Percentiles rank a stretch among this genome's conserved stretches.
These are phyloP conservation scores for Sminthurinus signatus DNA, from an alignment of 1,140 invertebrate genomes.

Conservation along the genomic window DNA sequence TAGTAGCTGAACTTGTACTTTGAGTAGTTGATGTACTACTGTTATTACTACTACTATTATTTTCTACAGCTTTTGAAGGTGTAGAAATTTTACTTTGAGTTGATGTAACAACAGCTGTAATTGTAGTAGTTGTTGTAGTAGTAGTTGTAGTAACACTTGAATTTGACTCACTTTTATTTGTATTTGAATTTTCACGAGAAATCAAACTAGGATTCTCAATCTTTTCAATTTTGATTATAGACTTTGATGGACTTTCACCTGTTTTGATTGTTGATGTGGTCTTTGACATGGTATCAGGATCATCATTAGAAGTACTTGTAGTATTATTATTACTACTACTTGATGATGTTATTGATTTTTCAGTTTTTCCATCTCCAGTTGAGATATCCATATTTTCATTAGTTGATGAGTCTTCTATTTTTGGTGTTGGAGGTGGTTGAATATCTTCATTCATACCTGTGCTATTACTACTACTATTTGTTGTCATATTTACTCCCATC, in stretches of 20 bases:
- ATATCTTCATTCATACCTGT: constrained; percentile 12
- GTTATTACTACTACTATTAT: constrained; percentile 7
- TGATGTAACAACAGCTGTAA: no score
- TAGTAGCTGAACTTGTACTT: not conserved
- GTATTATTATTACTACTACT: not conserved
- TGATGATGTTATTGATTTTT: no score
- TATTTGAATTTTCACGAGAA: not conserved
- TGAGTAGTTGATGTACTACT: not conserved
- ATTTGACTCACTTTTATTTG: no score
- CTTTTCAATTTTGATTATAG: constrained; percentile 28
- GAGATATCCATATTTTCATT: not conserved
- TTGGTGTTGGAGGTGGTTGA: constrained; percentile 23
- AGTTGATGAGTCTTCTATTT: constrained; percentile 11
- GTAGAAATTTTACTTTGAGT: no score
- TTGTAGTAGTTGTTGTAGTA: no score
- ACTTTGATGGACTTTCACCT: constrained; percentile 3
- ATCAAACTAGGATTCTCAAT: constrained; percentile 14
- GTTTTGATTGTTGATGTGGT: not conserved
- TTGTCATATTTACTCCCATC: no score
- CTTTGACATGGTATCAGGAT: constrained; percentile 14
- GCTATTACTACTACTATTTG: no score
- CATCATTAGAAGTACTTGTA: not conserved
- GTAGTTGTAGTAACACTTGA: no score
- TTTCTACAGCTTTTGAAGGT: not conserved
- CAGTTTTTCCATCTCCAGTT: no score